Evolutionary conservation across 1,140 invertebrate species (phyloP).

Genomic region (Lepidurus packardi): DNA sequence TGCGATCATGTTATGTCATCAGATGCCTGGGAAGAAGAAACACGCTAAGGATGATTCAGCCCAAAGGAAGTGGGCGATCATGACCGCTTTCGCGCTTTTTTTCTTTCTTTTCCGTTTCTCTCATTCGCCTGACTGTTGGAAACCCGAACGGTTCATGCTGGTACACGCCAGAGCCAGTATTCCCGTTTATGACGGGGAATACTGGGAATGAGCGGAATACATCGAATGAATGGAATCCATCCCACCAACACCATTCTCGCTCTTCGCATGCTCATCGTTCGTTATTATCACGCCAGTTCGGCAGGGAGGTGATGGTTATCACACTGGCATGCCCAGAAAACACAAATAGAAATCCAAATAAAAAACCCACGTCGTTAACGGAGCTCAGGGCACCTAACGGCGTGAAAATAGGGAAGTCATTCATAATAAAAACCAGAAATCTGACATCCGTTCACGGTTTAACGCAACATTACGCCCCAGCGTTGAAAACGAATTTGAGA

Average conservation of each 20-base stretch:
- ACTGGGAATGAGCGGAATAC: too few relatives aligned
- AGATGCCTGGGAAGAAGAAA: not conserved
- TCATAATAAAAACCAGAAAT: not conserved
- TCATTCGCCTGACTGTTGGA: too few relatives aligned
- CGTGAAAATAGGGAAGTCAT: not conserved
- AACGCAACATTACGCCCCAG: not conserved
- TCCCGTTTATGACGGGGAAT: too few relatives aligned
- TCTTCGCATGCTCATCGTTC: not conserved
- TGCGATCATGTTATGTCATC: not conserved
- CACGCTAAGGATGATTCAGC: not conserved
- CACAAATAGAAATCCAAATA: not conserved
- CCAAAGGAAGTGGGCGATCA: conserved; percentile 10
- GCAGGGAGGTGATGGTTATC: not conserved
- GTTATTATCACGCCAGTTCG: not conserved
- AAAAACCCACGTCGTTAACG: not conserved
- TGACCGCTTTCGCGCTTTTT: not conserved
- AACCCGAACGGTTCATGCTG: too few relatives aligned
- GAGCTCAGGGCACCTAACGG: not conserved
- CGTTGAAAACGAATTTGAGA: not conserved
- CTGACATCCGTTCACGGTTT: not conserved
- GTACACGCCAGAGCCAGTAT: too few relatives aligned
- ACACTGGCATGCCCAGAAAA: not conserved
- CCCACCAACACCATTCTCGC: not conserved
- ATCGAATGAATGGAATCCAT: not conserved
- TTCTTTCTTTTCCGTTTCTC: not conserved